phyloP scores from a whole-genome alignment of 2,888 invertebrate species.

The Amphimallon solstitiale region DNA sequence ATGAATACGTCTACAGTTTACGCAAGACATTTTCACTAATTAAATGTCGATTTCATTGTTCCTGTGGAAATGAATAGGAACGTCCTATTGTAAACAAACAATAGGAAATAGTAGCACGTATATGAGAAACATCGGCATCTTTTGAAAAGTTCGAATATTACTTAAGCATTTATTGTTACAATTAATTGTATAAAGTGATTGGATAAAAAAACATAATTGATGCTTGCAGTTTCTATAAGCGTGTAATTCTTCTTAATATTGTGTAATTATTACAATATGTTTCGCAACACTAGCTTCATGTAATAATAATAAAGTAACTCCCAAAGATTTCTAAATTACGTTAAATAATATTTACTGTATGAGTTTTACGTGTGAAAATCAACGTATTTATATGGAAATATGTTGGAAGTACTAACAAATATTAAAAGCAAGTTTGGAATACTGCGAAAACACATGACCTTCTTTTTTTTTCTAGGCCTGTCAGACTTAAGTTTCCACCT shows the following conservation, averaged over 20 bases:
- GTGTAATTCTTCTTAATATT: conserved; percentile 5
- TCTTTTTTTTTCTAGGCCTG: too few relatives aligned
- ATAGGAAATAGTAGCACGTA: conserved; percentile 7
- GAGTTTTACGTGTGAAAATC: too few relatives aligned
- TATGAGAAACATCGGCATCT: conserved; percentile 15
- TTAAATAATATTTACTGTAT: too few relatives aligned
- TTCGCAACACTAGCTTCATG: background rate
- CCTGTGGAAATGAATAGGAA: conserved; percentile 4
- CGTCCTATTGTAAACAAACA: conserved; percentile 22
- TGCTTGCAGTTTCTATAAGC: too few relatives aligned
- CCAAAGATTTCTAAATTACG: too few relatives aligned
- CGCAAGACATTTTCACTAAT: conserved; percentile 20
- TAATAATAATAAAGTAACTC: too few relatives aligned
- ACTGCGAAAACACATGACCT: too few relatives aligned
- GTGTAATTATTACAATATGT: conserved; percentile 6
- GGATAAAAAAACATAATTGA: background rate
- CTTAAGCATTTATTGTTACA: conserved; percentile 4
- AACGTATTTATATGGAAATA: too few relatives aligned
- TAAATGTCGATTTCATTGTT: conserved; percentile 32
- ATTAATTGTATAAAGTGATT: conserved; percentile 4
- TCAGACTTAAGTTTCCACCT: too few relatives aligned
- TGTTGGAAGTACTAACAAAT: too few relatives aligned
- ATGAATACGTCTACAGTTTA: background rate
- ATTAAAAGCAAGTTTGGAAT: too few relatives aligned
- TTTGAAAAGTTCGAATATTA: conserved; percentile 10